Percentiles rank a stretch among this genome's conserved stretches.
Conservation (phyloP, 2,888 invertebrate genomes). For the Nasonia oneida region DNA sequence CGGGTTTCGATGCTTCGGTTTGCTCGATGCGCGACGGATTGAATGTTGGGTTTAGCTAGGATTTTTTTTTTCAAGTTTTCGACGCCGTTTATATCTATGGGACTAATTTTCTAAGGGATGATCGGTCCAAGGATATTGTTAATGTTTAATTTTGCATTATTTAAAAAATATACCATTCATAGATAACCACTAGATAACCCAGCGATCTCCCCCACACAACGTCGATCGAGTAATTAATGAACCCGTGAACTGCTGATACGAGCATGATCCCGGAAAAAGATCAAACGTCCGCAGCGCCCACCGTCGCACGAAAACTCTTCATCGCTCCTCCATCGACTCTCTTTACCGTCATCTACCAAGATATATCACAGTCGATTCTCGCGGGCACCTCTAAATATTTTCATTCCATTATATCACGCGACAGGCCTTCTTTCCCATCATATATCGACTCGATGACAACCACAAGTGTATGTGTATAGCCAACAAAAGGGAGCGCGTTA, state of each 20-base stretch:
- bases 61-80: not conserved
- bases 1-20: not conserved
- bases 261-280: constrained; percentile 9
- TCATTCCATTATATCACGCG: not conserved
- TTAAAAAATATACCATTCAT: too few species aligned
- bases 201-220: too few species aligned
- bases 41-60: not conserved
- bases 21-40: not conserved
- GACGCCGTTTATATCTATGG: too few species aligned
- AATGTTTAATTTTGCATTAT: too few species aligned
- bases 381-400: not conserved
- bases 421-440: not conserved
- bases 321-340: not conserved
- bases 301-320: not conserved
- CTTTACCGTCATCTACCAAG: not conserved
- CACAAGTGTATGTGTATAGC: not conserved
- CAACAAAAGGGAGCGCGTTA: not conserved
- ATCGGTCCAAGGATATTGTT: too few species aligned
- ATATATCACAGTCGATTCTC: not conserved
- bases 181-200: too few species aligned
- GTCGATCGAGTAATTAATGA: not conserved
- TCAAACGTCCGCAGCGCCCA: not conserved
- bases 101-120: too few species aligned
- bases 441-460: not conserved
- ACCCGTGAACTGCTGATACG: not conserved